These are phyloP conservation scores for Chrysaora quinquecirrha DNA, from an alignment of 30 jellyfish, hydroid and myxozoan genomes.

Conservation along the genomic window DNA sequence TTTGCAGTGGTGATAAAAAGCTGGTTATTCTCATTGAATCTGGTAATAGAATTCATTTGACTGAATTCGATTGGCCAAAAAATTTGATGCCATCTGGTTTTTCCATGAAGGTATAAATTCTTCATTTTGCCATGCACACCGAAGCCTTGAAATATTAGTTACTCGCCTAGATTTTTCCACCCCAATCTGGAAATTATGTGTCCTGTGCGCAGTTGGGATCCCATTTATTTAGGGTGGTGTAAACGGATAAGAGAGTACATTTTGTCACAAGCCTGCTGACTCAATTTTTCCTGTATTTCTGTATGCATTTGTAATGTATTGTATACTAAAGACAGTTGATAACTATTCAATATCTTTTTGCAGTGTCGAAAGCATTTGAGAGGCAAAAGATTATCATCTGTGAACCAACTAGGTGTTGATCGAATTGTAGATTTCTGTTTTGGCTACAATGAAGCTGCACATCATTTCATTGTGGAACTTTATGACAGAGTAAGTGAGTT, in stretches of 20 bases:
- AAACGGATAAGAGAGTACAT: too few species aligned
- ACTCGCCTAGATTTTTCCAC: too few species aligned
- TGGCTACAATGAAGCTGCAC: slow-evolving; percentile 95
- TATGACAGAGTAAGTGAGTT: slow-evolving; percentile 89
- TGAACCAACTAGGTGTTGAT: slow-evolving; percentile 93
- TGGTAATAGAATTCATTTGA: slow-evolving; percentile 89
- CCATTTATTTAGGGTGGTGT: too few species aligned
- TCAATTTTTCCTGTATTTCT: too few species aligned
- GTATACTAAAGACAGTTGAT: too few species aligned
- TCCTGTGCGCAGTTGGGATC: too few species aligned
- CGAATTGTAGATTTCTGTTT: slow-evolving; percentile 88
- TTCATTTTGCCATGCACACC: too few species aligned
- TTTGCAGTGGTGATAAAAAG: slow-evolving; percentile 88
- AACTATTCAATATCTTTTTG: too few species aligned
- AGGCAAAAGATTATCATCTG: slow-evolving; percentile 81
- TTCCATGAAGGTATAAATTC: slow-evolving; percentile 96
- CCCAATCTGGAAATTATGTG: too few species aligned
- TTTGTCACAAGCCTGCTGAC: too few species aligned
- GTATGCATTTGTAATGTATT: too few species aligned
- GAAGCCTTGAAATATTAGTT: too few species aligned
- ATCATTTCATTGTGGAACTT: slow-evolving; percentile 89
- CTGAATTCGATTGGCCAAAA: slow-evolving; percentile 99
- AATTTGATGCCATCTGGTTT: slow-evolving; percentile 97
- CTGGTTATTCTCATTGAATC: slow-evolving; percentile 87
- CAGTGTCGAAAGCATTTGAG: slow-evolving; percentile 96